These are phyloP conservation scores for Siphlonurus alternatus DNA, from an alignment of 2,888 invertebrate species.

Conservation along the genomic window DNA sequence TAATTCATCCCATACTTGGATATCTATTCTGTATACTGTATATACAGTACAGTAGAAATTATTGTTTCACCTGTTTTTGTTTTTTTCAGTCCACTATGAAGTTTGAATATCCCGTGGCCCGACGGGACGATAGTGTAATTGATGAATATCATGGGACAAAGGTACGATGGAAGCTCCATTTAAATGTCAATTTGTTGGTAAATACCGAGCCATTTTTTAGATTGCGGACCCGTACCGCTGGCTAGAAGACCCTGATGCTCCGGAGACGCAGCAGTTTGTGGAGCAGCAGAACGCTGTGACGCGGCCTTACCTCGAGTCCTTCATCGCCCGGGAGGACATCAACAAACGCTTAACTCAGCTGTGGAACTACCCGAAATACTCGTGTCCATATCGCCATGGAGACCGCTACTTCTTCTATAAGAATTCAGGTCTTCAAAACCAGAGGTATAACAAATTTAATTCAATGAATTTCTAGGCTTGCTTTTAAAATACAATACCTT, in stretches of 20 bases:
- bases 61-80: no score
- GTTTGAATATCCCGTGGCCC: neutral
- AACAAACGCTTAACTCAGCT: conserved; percentile 66
- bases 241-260: conserved; percentile 89
- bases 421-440: conserved; percentile 94
- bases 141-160: neutral
- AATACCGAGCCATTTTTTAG: conserved; percentile 28
- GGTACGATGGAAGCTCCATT: neutral
- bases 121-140: neutral
- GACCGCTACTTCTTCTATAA: conserved; percentile 76
- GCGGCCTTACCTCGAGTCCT: conserved; percentile 62
- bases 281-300: conserved; percentile 81
- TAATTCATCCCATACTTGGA: no score
- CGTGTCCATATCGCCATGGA: conserved; percentile 69
- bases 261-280: conserved; percentile 80
- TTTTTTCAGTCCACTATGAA: neutral
- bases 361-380: conserved; percentile 95
- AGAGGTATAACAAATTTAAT: conserved; percentile 43
- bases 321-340: conserved; percentile 52
- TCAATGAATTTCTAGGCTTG: neutral
- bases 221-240: conserved; percentile 84
- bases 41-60: no score
- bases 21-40: no score
- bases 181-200: neutral
- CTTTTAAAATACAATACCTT: neutral